Conservation (phyloP, 2,113 vertebrate species). For the Columbina picui region DNA sequence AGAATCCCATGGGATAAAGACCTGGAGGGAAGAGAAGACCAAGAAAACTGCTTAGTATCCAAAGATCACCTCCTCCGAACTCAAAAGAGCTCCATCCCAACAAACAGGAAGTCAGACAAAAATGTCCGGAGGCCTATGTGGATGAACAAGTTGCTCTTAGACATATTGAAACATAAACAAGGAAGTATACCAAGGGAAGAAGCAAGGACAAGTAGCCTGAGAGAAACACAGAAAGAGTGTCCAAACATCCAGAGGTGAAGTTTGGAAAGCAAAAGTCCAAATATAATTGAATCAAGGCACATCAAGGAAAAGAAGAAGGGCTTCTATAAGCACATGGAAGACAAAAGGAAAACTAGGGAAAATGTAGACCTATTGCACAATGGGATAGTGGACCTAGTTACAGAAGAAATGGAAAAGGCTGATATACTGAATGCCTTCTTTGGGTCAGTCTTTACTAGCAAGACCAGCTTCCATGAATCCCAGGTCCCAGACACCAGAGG, state of each 20-base stretch:
- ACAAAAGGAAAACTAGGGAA: not conserved
- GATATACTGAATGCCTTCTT: too few species aligned
- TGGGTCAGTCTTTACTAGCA: not conserved
- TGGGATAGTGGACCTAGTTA: too few species aligned
- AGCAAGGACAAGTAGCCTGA: not conserved
- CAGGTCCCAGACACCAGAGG: not conserved
- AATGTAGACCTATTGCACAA: too few species aligned
- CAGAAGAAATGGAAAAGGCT: too few species aligned
- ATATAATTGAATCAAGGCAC: not conserved
- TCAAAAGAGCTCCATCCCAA: not conserved
- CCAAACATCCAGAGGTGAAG: not conserved
- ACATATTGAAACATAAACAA: not conserved
- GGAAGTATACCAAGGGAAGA: not conserved
- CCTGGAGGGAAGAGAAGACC: not conserved
- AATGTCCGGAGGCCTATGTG: too few species aligned
- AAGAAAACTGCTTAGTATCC: not conserved
- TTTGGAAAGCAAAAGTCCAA: not conserved
- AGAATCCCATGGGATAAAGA: not conserved
- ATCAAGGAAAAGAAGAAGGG: not conserved
- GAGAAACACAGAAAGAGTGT: not conserved
- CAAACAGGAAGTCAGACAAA: not conserved
- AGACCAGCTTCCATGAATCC: not conserved
- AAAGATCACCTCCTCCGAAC: not conserved
- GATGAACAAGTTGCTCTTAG: not conserved
- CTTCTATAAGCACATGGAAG: not conserved